Conservation (phyloP, 2,797 vertebrate genomes). For the Furcifer pardalis region DNA sequence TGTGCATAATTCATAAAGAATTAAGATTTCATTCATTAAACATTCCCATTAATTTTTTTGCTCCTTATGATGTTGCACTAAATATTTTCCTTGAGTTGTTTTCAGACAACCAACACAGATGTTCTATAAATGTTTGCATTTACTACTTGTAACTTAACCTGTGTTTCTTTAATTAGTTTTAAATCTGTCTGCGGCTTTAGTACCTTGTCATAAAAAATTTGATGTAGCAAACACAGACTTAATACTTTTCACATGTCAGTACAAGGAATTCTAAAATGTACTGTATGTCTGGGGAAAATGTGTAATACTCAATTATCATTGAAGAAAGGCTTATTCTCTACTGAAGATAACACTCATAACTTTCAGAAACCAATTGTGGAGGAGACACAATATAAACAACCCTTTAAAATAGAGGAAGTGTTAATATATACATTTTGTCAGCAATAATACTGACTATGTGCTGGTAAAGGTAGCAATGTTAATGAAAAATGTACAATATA, state of each 20-base stretch:
- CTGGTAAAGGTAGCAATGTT: no score
- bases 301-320: not conserved
- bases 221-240: not conserved
- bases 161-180: not conserved
- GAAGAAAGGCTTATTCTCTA: not conserved
- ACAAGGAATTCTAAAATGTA: not conserved
- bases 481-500: no score
- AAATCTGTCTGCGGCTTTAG: not conserved
- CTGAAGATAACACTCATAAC: not conserved
- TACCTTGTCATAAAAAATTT: not conserved
- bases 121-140: not conserved
- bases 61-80: not conserved
- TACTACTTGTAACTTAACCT: not conserved
- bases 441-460: no score
- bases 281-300: not conserved
- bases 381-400: no score
- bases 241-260: not conserved
- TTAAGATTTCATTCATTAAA: not conserved
- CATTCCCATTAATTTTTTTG: not conserved
- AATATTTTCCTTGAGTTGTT: accelerated
- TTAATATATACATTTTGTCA: no score
- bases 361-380: no score
- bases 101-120: not conserved
- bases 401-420: no score
- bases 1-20: not conserved